phyloP scores from a whole-genome alignment of 2,888 invertebrate genomes.

The Idaea straminata region DNA sequence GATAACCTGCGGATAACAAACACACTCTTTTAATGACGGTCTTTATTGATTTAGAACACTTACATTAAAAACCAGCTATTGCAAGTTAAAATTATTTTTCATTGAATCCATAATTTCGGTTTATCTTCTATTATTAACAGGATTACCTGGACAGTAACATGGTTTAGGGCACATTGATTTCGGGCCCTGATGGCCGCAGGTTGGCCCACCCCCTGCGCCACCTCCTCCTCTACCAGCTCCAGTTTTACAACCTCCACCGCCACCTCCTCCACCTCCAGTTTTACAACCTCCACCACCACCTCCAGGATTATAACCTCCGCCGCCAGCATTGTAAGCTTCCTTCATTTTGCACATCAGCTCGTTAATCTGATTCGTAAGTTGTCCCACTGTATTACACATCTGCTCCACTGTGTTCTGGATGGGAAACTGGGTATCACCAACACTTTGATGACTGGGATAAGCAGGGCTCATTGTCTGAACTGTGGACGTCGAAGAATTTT shows the following conservation, averaged over 20 bases:
- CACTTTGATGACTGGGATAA: neutral
- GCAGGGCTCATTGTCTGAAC: neutral
- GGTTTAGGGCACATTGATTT: constrained; percentile 43
- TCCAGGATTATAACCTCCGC: neutral
- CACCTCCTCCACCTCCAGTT: constrained; percentile 19
- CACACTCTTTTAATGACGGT: neutral
- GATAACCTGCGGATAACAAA: too few relatives aligned
- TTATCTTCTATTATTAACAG: constrained; percentile 16
- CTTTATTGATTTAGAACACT: neutral
- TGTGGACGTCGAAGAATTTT: neutral
- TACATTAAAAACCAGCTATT: neutral
- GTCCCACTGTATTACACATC: constrained; percentile 2
- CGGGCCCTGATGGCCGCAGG: constrained; percentile 27
- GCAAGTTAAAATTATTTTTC: neutral
- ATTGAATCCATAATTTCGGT: constrained; percentile 2
- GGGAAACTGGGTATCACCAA: neutral
- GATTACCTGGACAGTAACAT: constrained; percentile 42
- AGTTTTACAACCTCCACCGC: constrained; percentile 11
- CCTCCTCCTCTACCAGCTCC: constrained; percentile 12
- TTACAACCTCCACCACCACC: constrained; percentile 18
- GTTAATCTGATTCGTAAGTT: constrained; percentile 4
- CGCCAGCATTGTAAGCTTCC: constrained; percentile 23
- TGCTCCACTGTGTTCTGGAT: neutral
- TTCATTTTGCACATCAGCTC: constrained; percentile 6
- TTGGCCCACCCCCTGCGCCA: neutral